Evolutionary conservation across 2,888 invertebrate genomes (phyloP), one percentile per base, ranked within the genome.

Genomic region (Dryomyza anilis): DNA sequence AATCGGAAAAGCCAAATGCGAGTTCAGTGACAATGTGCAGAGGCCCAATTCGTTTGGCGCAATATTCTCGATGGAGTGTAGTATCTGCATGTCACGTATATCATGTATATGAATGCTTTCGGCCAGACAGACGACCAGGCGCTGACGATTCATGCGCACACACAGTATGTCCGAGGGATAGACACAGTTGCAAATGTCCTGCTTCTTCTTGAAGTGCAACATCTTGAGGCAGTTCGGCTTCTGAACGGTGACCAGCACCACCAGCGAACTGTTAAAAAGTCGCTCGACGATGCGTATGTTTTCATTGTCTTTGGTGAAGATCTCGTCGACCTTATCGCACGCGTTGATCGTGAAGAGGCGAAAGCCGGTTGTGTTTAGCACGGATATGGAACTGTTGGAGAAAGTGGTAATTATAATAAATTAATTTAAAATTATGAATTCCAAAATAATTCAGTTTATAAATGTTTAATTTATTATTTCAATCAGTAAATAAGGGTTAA

Each of bases 31-130:
- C 14, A 83, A 69, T 50, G 83, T 74, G 66, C 83, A 83, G 29
- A 83, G 71, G 1, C 84, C 83, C 71, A 73, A 69, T 61, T 78
- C 76, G 69, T 83, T 83, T 10, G 78, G 77, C 16, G 80, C 76
- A 52, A 83, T 76, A 59, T 81, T 79, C 66, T 77, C 78, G 48
- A 83, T 83, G 67, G 81, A 81, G 68, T 83, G 81, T 67, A 83
- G 72, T 48, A 82, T 77, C 71, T 81, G 81, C 83, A 83, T 83
- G 67, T 83, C 81, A 29, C 81, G 81, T 63, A 83, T 84, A 66
- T 83, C 82, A 50, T 84, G 84, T 63, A 83, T 83, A 70, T 83
- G 82, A 72, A 83, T 80, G 69, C 80, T 81, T 65, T 83, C 79
- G 33, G 77, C 78, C 69, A 83, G 71, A 59, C 83, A 78, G 5